Evolutionary conservation across 1,140 invertebrate genomes (phyloP).

Genomic region (Megathymus violae): DNA sequence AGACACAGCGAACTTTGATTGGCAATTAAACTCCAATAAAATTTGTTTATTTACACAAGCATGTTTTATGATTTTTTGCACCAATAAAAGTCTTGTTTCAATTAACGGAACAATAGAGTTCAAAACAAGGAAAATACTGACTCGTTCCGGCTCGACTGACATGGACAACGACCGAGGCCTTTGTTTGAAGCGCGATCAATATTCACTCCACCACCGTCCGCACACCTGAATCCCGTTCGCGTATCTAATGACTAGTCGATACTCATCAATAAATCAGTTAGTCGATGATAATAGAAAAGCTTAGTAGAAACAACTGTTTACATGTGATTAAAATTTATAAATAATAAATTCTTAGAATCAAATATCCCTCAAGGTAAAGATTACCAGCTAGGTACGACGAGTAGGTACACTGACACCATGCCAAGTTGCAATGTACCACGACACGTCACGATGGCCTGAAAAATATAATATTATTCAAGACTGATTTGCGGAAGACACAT

Average conservation of each 20-base stretch:
- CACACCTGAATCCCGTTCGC: conserved; percentile 28
- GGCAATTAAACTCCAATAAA: not conserved
- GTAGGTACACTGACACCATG: too few species aligned
- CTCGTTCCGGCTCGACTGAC: conserved; percentile 25
- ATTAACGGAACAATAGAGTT: not conserved
- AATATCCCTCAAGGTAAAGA: too few species aligned
- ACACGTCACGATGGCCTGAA: too few species aligned
- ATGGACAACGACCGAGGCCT: conserved; percentile 44
- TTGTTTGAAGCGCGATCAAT: conserved; percentile 70
- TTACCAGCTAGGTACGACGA: too few species aligned
- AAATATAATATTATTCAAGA: too few species aligned
- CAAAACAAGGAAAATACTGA: not conserved
- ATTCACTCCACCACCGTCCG: conserved; percentile 41
- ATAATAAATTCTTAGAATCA: too few species aligned
- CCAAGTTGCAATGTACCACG: too few species aligned
- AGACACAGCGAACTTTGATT: not conserved
- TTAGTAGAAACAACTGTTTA: too few species aligned
- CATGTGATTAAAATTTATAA: too few species aligned
- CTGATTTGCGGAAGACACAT: too few species aligned
- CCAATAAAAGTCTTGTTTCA: not conserved
- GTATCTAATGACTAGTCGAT: conserved; percentile 31
- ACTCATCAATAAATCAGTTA: conserved; percentile 21
- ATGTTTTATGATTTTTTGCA: not conserved
- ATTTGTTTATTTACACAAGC: not conserved
- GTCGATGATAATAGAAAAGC: too few species aligned